Evolutionary conservation across 1,140 invertebrate species (phyloP), one percentile per base, ranked within the genome.

Genomic region (Drosophila watanabei): DNA sequence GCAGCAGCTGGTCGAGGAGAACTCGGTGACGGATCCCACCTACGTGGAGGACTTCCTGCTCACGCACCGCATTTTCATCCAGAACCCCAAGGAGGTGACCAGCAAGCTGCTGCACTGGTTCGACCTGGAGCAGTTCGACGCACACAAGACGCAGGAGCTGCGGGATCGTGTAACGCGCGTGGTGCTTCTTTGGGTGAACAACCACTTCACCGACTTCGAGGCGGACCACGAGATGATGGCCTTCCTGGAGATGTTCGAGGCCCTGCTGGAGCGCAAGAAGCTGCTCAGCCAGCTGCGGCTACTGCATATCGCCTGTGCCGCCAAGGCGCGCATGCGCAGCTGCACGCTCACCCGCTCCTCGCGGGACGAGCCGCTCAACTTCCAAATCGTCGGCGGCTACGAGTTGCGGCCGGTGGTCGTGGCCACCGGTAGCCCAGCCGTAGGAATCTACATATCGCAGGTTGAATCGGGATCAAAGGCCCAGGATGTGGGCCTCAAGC

Each of bases 121-220:
- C 51, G 91, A 93, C 51, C 48, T 90, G 33, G 92, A 92, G 57
- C 75, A 85, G 32, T 51, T 75, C 46, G 82, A 85, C 14, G 48
- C 87, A 6, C 88, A 83, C 65, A 82, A 84, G 13, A 80, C 87
- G 6, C 86, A 91, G 32, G 91, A 93, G 62, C 70, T 93, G 7
- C 94, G 98, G 57, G 98, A 99, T 93, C 95, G 98, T 92, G 98
- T 99, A 1, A 99, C 98, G 0, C 94, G 98, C 63, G 98, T 99
- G 0, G 97, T 99, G 1, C 94, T 99, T 4, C 94, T 99, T 1
- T 99, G 99, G 99, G 98, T 99, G 0, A 99, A 99, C 93, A 99
- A 99, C 94, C 99, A 99, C 94, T 99, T 99, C 92, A 99, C 98
- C 30, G 99, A 99, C 93, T 99, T 99, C 94, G 99, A 99, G 94